phyloP scores from a whole-genome alignment of 1,140 invertebrate species.

The Aphelenchoides besseyi region DNA sequence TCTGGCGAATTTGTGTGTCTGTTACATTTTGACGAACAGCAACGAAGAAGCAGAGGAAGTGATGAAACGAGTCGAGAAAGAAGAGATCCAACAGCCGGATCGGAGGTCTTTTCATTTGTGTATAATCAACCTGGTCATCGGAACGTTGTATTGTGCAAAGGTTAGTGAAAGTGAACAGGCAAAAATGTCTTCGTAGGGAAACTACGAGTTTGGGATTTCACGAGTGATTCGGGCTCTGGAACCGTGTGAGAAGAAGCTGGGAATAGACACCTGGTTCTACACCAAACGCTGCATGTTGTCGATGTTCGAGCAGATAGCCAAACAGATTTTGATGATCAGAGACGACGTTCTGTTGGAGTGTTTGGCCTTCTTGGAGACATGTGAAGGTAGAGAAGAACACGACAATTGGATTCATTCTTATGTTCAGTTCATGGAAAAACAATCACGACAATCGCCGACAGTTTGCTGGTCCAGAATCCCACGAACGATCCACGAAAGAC shows the following conservation, averaged over 20 bases:
- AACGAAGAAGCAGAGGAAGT: slow-evolving; percentile 98
- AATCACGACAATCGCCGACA: slow-evolving; percentile 78
- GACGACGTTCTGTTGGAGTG: slow-evolving; percentile 80
- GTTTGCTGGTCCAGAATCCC: slow-evolving; percentile 73
- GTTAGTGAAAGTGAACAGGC: slow-evolving; percentile 23
- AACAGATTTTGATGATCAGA: slow-evolving; percentile 80
- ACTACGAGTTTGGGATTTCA: slow-evolving; percentile 98
- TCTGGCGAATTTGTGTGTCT: slow-evolving; percentile 94
- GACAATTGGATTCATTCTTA: slow-evolving; percentile 8
- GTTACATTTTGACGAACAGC: slow-evolving; percentile 97
- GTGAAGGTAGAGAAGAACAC: slow-evolving; percentile 68
- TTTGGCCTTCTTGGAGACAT: slow-evolving; percentile 85
- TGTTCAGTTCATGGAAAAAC: slow-evolving; percentile 72
- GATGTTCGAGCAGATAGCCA: slow-evolving; percentile 75
- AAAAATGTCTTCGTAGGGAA: slow-evolving; percentile 68
- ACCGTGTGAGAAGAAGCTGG: slow-evolving; percentile 88
- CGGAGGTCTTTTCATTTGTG: slow-evolving; percentile 94
- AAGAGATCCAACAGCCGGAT: slow-evolving; percentile 82
- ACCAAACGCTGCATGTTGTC: slow-evolving; percentile 89
- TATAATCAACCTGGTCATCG: slow-evolving; percentile 97
- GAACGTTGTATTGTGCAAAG: slow-evolving; percentile 92
- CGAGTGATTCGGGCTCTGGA: slow-evolving; percentile 92
- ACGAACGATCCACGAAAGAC: slow-evolving; percentile 80
- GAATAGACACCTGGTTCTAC: slow-evolving; percentile 95
- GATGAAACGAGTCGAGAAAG: slow-evolving; percentile 96